Percentiles rank a stretch among this genome's conserved stretches.
phyloP scores from a whole-genome alignment of 1,140 invertebrate genomes.

The Drosophila quadrilineata region DNA sequence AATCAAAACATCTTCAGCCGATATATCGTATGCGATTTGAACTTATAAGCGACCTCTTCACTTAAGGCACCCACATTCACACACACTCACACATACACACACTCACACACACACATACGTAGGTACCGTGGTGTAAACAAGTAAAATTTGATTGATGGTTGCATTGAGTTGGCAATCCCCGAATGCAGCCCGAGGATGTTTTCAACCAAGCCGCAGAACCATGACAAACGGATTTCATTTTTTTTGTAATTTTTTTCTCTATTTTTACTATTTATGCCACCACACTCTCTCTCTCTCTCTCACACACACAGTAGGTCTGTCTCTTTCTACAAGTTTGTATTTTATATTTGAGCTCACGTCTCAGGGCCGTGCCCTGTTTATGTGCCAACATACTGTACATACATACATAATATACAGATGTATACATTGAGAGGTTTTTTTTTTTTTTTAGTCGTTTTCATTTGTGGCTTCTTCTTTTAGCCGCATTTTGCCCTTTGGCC shows the following conservation, averaged over 20 bases:
- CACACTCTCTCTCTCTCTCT: no score
- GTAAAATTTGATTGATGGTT: slow-evolving; percentile 66
- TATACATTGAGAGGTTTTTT: neutral
- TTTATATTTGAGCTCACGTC: neutral
- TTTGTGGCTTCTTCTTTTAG: slow-evolving; percentile 31
- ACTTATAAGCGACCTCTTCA: slow-evolving; percentile 25
- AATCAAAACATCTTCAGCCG: slow-evolving; percentile 30
- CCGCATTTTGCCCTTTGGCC: slow-evolving; percentile 71
- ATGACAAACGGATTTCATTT: slow-evolving; percentile 71
- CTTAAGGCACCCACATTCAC: neutral
- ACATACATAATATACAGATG: neutral
- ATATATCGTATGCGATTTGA: slow-evolving; percentile 14
- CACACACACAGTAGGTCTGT: no score
- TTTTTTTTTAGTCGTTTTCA: slow-evolving; percentile 1
- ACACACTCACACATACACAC: slow-evolving; percentile 35
- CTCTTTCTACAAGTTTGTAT: neutral
- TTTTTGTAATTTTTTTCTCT: slow-evolving; percentile 17
- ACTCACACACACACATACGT: slow-evolving; percentile 29
- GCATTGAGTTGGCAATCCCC: slow-evolving; percentile 64
- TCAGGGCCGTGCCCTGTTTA: slow-evolving; percentile 27
- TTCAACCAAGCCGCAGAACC: slow-evolving; percentile 32
- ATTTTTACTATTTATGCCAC: neutral
- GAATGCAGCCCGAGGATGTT: slow-evolving; percentile 33
- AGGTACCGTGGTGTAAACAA: slow-evolving; percentile 18
- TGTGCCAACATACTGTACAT: neutral